These are phyloP conservation scores for Chelidonichthys spinosus DNA, from an alignment of 2,797 vertebrate species.

Conservation along the genomic window DNA sequence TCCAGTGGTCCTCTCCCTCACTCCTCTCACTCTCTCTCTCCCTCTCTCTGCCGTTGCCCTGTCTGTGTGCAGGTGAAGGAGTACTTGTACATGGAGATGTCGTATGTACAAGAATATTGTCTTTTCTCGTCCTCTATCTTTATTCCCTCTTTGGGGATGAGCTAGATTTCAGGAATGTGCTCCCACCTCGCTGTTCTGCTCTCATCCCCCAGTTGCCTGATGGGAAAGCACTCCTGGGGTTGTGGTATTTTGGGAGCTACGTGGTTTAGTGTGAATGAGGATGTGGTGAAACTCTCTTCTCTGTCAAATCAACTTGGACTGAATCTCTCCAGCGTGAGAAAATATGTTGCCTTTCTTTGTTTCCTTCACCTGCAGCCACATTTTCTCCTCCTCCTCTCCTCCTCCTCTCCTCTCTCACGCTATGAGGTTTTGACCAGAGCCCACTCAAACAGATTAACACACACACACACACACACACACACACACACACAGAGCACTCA, in stretches of 20 bases:
- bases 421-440: constrained; percentile 39
- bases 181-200: constrained; percentile 25
- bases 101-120: constrained; percentile 27
- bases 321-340: constrained; percentile 35
- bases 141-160: constrained; percentile 45
- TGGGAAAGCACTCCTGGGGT: constrained; percentile 50
- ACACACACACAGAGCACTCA: constrained; percentile 22
- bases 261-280: constrained; percentile 47
- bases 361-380: constrained; percentile 33
- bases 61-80: not conserved
- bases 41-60: not conserved
- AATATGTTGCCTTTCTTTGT: constrained; percentile 37
- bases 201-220: constrained; percentile 41
- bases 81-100: not conserved
- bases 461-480: constrained; percentile 14
- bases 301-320: constrained; percentile 52
- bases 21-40: not conserved
- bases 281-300: constrained; percentile 25
- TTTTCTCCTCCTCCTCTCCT: not conserved
- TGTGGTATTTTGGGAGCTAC: constrained; percentile 59
- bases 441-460: constrained; percentile 24
- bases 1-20: constrained; percentile 51
- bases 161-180: constrained; percentile 54
- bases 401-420: not conserved
- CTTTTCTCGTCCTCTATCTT: constrained; percentile 28